A percentile compares a stretch with the other conserved stretches of the same genome.
Evolutionary conservation across 2,797 vertebrate species (phyloP).

Genomic region (Molothrus aeneus): DNA sequence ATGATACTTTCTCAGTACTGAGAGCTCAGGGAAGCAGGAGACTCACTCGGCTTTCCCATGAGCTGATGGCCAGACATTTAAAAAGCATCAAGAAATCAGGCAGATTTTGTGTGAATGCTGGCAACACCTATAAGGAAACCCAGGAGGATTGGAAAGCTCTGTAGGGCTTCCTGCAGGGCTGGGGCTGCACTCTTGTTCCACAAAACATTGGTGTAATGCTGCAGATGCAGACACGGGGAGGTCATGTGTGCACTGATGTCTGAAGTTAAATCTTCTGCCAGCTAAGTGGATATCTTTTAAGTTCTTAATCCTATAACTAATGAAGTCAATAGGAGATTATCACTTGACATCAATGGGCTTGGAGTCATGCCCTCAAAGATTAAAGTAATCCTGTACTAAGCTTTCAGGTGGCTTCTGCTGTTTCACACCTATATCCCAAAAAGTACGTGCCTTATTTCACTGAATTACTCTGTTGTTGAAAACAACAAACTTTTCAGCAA

Average conservation of each 20-base stretch:
- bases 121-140: not conserved
- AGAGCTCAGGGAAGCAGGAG: not conserved
- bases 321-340: constrained; percentile 55
- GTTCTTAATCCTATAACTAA: constrained; percentile 40
- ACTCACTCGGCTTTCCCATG: not conserved
- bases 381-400: constrained; percentile 50
- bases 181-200: not conserved
- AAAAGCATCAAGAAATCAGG: not conserved
- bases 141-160: not conserved
- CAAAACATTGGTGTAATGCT: not conserved
- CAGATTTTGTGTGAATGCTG: not conserved
- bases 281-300: constrained; percentile 30
- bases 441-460: not conserved
- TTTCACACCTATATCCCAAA: constrained; percentile 19
- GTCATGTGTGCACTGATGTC: constrained; percentile 23
- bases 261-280: constrained; percentile 47
- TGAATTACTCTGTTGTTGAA: not conserved
- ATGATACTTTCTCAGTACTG: not conserved
- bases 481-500: not conserved
- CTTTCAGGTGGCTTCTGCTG: constrained; percentile 46
- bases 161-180: not conserved
- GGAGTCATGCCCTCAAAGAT: constrained; percentile 17
- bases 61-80: not conserved
- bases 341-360: constrained; percentile 27
- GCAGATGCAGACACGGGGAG: not conserved